Evolutionary conservation across 2,113 vertebrate species (phyloP).

Genomic region (Uria aalge): DNA sequence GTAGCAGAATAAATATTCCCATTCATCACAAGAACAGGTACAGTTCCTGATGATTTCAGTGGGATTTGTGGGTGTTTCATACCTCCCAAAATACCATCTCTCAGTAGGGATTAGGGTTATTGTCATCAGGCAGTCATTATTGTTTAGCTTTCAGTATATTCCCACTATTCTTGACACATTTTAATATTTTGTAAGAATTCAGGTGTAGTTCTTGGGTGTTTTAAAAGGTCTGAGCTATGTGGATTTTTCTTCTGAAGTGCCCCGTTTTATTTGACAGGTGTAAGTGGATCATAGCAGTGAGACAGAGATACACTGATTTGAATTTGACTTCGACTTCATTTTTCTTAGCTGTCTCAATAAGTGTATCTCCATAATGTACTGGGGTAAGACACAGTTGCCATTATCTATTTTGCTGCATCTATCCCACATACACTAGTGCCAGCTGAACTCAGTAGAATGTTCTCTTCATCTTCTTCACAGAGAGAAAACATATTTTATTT

Average conservation of each 20-base stretch:
- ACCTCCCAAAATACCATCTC: neutral
- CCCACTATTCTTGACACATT: neutral
- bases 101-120: neutral
- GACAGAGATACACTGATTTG: neutral
- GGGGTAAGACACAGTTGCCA: neutral
- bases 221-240: neutral
- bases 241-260: neutral
- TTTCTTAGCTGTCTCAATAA: neutral
- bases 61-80: neutral
- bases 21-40: neutral
- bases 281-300: neutral
- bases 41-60: neutral
- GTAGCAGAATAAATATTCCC: neutral
- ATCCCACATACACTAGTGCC: neutral
- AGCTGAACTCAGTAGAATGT: neutral
- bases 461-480: neutral
- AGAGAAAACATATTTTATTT: neutral
- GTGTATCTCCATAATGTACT: neutral
- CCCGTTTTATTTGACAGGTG: neutral
- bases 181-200: neutral
- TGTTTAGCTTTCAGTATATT: neutral
- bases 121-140: neutral
- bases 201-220: neutral
- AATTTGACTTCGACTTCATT: neutral
- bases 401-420: neutral